Evolutionary conservation across 2,797 vertebrate species (phyloP).

Genomic region (Macropodus opercularis): DNA sequence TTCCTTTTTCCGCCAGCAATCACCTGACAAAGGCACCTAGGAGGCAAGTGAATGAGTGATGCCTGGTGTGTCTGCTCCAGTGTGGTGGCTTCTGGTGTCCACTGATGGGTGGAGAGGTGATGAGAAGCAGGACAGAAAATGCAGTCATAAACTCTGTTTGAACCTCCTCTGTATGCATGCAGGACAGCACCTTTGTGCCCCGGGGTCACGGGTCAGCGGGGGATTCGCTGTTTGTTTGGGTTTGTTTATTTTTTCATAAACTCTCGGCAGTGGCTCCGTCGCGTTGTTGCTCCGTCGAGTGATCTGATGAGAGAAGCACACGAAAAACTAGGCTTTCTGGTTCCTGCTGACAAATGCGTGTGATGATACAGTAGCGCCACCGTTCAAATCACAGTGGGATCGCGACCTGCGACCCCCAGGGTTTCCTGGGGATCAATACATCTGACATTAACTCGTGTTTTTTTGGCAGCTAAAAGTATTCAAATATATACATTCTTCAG

Average conservation of each 20-base stretch:
- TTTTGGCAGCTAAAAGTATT: slow-evolving; percentile 72
- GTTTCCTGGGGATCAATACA: slow-evolving; percentile 41
- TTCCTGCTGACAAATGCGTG: slow-evolving; percentile 76
- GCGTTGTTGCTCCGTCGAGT: slow-evolving; percentile 50
- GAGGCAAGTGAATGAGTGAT: slow-evolving; percentile 85
- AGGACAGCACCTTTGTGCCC: slow-evolving; percentile 41
- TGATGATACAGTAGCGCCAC: too few species aligned
- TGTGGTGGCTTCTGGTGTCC: slow-evolving; percentile 72
- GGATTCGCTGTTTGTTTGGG: slow-evolving; percentile 49
- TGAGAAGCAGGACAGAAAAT: slow-evolving; percentile 70
- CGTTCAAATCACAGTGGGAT: slow-evolving; percentile 28
- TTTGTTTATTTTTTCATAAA: slow-evolving; percentile 11
- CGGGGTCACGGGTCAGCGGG: slow-evolving; percentile 68
- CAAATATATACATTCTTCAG: slow-evolving; percentile 67
- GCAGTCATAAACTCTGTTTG: slow-evolving; percentile 81
- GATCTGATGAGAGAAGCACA: slow-evolving; percentile 44
- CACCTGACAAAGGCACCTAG: slow-evolving; percentile 88
- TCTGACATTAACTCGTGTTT: slow-evolving; percentile 53
- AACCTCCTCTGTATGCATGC: slow-evolving; percentile 73
- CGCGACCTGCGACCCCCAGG: too few species aligned
- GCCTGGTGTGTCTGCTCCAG: slow-evolving; percentile 72
- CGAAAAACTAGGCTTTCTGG: slow-evolving; percentile 53
- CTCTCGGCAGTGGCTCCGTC: slow-evolving; percentile 46
- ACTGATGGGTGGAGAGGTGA: slow-evolving; percentile 72
- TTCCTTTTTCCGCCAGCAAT: slow-evolving; percentile 88